These are phyloP conservation scores for Agapostemon virescens DNA, from an alignment of 2,888 invertebrate genomes.

Conservation along the genomic window DNA sequence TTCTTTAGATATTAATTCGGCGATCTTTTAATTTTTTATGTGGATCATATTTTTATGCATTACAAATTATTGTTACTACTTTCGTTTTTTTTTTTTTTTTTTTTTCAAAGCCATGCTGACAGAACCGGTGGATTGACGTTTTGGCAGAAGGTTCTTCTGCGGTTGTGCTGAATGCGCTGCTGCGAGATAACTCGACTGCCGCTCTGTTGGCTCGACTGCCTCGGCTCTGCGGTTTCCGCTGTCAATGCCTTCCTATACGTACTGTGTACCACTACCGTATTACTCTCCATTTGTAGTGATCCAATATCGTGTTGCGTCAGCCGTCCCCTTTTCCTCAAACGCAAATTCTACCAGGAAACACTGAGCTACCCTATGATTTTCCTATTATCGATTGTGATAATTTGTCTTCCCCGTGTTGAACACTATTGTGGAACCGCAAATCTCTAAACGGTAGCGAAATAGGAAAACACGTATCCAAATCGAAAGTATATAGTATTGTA, in stretches of 20 bases:
- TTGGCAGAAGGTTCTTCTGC: conserved; percentile 50
- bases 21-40: neutral
- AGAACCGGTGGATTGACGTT: conserved; percentile 42
- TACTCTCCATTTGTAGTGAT: conserved; percentile 69
- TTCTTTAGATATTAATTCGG: neutral
- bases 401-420: no score
- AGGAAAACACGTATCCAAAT: neutral
- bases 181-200: conserved; percentile 52
- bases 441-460: neutral
- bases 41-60: neutral
- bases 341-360: conserved; percentile 28
- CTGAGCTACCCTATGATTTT: neutral
- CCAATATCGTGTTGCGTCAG: conserved; percentile 70
- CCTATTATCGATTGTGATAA: neutral
- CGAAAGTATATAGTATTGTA: neutral
- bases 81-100: conserved; percentile 24
- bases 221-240: conserved; percentile 72
- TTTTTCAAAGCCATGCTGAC: conserved; percentile 8
- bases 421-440: neutral
- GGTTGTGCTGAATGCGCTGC: conserved; percentile 51
- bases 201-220: conserved; percentile 55
- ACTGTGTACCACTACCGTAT: conserved; percentile 51
- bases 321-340: conserved; percentile 44
- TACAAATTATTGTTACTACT: conserved; percentile 24
- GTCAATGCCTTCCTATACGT: conserved; percentile 71